These are phyloP conservation scores for Cynodonichthys magdalenae DNA, from an alignment of 2,797 vertebrate genomes.

Conservation along the genomic window DNA sequence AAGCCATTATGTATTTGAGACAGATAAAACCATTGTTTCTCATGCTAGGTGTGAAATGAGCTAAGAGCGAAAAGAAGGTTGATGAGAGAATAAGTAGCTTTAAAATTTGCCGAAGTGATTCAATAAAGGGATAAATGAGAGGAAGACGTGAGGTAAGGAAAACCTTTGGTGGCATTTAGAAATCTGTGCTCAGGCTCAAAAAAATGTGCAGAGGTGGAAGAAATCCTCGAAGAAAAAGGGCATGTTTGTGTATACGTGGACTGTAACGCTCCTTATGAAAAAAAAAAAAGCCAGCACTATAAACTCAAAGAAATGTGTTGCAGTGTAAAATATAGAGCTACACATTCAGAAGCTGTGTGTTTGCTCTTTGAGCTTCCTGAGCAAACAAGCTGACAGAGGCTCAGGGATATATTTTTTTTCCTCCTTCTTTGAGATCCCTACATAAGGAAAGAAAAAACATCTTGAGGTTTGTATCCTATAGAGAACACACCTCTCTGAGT, in stretches of 20 bases:
- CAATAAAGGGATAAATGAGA: conserved; percentile 10
- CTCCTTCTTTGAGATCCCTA: conserved; percentile 19
- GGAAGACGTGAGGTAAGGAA: conserved; percentile 12
- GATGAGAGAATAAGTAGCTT: conserved; percentile 19
- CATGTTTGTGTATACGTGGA: neutral
- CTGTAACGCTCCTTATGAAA: conserved; percentile 8
- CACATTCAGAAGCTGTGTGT: conserved; percentile 15
- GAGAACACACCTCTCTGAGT: conserved; percentile 35
- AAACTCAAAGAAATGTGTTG: conserved; percentile 19
- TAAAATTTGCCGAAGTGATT: conserved; percentile 20
- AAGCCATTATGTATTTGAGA: conserved; percentile 12
- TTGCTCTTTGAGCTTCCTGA: conserved; percentile 52
- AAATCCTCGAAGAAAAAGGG: conserved; percentile 27
- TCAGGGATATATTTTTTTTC: conserved; percentile 26
- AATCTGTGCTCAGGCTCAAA: conserved; percentile 38
- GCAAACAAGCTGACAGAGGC: conserved; percentile 50
- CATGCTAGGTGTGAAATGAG: neutral
- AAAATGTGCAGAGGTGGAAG: conserved; percentile 44
- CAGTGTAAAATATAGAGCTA: conserved; percentile 5
- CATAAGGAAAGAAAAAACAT: conserved; percentile 26
- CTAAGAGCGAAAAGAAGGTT: neutral
- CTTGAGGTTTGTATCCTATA: conserved; percentile 22
- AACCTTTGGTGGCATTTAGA: conserved; percentile 44
- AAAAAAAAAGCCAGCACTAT: conserved; percentile 4
- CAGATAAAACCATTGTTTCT: conserved; percentile 1